These are phyloP conservation scores for Osmoderma eremita DNA, from an alignment of 2,888 invertebrate species.

Conservation along the genomic window DNA sequence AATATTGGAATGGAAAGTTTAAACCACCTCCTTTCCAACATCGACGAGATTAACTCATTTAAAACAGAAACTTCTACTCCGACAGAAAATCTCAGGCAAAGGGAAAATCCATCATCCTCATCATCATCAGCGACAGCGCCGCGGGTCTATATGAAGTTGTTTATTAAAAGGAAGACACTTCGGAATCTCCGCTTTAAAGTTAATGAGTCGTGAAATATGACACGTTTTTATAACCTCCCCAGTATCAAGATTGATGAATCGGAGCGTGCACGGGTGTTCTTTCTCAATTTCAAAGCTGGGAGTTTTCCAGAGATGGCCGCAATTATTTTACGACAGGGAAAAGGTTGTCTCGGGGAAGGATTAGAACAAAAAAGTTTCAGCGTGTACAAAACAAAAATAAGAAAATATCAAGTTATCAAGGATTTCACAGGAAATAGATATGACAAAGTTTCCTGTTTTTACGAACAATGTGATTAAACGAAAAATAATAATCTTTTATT, in stretches of 20 bases:
- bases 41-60: slow-evolving; percentile 32
- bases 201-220: slow-evolving; percentile 44
- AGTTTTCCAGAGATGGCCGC: slow-evolving; percentile 15
- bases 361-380: neutral
- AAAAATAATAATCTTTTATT: no score
- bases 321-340: slow-evolving; percentile 22
- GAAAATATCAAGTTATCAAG: no score
- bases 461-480: no score
- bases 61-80: slow-evolving; percentile 28
- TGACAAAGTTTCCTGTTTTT: no score
- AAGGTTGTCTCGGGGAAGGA: slow-evolving; percentile 9
- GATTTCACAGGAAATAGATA: no score
- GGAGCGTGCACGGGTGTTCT: slow-evolving; percentile 10
- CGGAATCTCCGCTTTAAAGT: slow-evolving; percentile 36
- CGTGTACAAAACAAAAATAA: neutral
- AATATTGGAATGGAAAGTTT: slow-evolving; percentile 25
- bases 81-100: slow-evolving; percentile 19
- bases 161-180: slow-evolving; percentile 28
- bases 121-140: slow-evolving; percentile 17
- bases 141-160: slow-evolving; percentile 22
- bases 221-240: slow-evolving; percentile 40
- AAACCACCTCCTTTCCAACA: slow-evolving; percentile 17
- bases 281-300: slow-evolving; percentile 23
- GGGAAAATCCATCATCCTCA: slow-evolving; percentile 28
- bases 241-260: slow-evolving; percentile 38